A percentile compares a stretch with the other conserved stretches of the same genome.
Conservation (phyloP, 2,113 vertebrate species). For the Strigops habroptila region DNA sequence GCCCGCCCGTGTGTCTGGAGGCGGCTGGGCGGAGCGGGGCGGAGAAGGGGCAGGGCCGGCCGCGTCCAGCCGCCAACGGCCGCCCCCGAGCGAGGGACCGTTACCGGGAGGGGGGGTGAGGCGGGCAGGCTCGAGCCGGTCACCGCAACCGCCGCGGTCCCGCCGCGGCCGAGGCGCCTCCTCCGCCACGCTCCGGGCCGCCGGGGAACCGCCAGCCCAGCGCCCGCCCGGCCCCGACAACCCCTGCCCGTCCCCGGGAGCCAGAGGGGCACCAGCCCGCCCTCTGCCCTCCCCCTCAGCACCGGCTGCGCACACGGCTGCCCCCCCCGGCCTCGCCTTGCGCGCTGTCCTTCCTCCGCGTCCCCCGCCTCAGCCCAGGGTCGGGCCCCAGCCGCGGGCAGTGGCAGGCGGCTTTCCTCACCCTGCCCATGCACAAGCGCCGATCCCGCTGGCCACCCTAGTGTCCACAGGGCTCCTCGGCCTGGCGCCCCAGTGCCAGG, state of each 20-base stretch:
- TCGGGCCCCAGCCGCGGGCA: accelerated
- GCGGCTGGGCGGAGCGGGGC: background rate
- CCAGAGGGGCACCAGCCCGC: background rate
- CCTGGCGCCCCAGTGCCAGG: background rate
- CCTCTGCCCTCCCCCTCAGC: background rate
- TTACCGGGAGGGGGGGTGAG: background rate
- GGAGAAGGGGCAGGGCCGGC: background rate
- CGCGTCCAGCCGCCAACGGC: background rate
- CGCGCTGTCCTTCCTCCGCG: background rate
- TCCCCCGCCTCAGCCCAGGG: background rate
- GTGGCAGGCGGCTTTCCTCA: accelerated
- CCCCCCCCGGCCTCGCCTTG: background rate
- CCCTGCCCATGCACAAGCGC: background rate
- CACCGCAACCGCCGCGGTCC: background rate
- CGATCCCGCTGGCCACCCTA: accelerated
- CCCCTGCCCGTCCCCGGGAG: background rate
- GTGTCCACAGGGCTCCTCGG: background rate
- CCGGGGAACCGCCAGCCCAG: background rate
- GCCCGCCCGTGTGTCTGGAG: background rate
- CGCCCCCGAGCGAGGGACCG: background rate
- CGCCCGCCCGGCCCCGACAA: background rate
- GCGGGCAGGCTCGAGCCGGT: background rate
- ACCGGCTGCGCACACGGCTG: background rate
- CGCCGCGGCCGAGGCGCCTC: background rate
- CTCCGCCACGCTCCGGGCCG: background rate